Conservation (phyloP, 2,113 vertebrate genomes). For the Aegypius monachus region DNA sequence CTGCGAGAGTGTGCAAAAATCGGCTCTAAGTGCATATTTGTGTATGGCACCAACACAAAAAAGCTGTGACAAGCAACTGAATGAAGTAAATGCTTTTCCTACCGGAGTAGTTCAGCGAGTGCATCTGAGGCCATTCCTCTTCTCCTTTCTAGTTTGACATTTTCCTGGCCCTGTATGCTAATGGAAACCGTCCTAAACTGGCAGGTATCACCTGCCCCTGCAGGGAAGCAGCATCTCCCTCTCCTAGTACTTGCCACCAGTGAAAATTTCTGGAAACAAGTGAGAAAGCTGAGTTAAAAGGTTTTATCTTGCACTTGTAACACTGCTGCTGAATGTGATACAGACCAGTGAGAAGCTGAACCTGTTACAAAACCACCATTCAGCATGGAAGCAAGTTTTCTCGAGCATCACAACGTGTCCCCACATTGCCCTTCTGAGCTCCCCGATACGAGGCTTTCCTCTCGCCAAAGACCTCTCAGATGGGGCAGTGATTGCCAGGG, state of each 20-base stretch:
- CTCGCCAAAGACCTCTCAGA: not conserved
- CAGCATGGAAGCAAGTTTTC: not conserved
- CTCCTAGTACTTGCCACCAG: slow-evolving; percentile 36
- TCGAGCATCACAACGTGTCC: not conserved
- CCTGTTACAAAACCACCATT: not conserved
- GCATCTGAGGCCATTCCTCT: slow-evolving; percentile 60
- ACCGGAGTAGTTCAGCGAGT: slow-evolving; percentile 28
- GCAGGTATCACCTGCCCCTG: slow-evolving; percentile 64
- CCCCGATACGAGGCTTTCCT: not conserved
- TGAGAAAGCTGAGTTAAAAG: slow-evolving; percentile 37
- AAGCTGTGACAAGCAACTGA: slow-evolving; percentile 46
- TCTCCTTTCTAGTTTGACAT: slow-evolving; percentile 45
- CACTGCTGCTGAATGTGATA: not conserved
- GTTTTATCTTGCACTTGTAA: not conserved
- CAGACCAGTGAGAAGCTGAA: not conserved
- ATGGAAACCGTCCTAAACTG: slow-evolving; percentile 58
- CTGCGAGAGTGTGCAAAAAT: not conserved
- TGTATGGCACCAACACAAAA: slow-evolving; percentile 46
- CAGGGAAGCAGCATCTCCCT: slow-evolving; percentile 46
- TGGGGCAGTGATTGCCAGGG: not conserved
- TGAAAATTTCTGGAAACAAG: slow-evolving; percentile 55
- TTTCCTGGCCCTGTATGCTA: slow-evolving; percentile 60
- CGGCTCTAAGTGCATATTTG: not conserved
- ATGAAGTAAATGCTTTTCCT: slow-evolving; percentile 38
- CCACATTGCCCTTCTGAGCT: not conserved